A percentile compares a stretch with the other conserved stretches of the same genome.
Evolutionary conservation across 2,113 vertebrate species (phyloP).

Genomic region (Mus spicilegus): DNA sequence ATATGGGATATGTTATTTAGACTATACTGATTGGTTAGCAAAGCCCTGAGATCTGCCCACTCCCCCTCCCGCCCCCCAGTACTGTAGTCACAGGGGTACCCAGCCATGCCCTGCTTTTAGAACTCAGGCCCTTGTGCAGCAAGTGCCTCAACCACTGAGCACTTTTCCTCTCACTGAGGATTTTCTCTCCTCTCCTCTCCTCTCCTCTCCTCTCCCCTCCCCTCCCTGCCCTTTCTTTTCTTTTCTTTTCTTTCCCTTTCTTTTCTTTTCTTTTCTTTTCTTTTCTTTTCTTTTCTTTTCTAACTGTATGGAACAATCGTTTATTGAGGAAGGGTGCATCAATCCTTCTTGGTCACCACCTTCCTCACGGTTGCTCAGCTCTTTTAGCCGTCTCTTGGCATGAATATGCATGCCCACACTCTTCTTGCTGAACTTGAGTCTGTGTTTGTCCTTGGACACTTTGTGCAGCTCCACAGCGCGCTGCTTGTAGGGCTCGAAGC

Average conservation of each 20-base stretch:
- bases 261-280: neutral
- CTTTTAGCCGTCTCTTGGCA: too few relatives aligned
- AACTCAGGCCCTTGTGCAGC: neutral
- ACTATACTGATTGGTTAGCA: neutral
- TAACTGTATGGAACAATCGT: rapidly evolving
- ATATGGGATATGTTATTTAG: neutral
- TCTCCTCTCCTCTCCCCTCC: neutral
- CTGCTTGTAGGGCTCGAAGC: constrained; percentile 95
- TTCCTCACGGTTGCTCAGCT: constrained; percentile 91
- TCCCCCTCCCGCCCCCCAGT: too few relatives aligned
- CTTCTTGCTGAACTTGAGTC: constrained; percentile 96
- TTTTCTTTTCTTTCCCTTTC: too few relatives aligned
- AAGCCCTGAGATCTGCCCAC: neutral
- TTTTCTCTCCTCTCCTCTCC: neutral
- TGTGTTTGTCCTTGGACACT: constrained; percentile 97
- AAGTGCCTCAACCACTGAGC: neutral
- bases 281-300: too few relatives aligned
- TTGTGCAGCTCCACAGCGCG: constrained; percentile 97
- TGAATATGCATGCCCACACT: rapidly evolving
- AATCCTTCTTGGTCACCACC: constrained; percentile 97
- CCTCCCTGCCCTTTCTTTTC: neutral
- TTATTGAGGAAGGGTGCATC: constrained; percentile 81
- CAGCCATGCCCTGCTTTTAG: neutral
- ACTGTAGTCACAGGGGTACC: neutral
- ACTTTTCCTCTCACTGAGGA: too few relatives aligned